A percentile compares a stretch with the other conserved stretches of the same genome.
phyloP scores from a whole-genome alignment of 2,888 invertebrate genomes.

The Copidosoma aretas region DNA sequence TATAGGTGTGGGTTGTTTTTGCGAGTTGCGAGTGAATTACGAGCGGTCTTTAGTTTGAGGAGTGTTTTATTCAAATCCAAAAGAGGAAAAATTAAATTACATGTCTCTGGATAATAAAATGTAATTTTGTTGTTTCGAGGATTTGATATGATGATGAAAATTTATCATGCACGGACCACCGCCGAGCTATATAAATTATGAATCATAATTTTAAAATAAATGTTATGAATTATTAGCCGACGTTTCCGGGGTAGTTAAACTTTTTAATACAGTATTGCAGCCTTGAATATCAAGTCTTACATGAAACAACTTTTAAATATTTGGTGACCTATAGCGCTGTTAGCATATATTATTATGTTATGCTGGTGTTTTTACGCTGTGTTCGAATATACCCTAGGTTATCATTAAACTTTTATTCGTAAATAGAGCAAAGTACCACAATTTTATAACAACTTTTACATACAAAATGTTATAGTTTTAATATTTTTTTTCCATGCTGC shows the following conservation, averaged over 20 bases:
- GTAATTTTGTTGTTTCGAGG: too few species aligned
- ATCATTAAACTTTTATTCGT: conserved; percentile 22
- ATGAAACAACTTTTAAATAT: conserved; percentile 26
- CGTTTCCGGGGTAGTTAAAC: conserved; percentile 13
- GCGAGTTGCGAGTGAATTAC: too few species aligned
- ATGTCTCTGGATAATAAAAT: too few species aligned
- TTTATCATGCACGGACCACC: too few species aligned
- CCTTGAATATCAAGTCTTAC: conserved; percentile 14
- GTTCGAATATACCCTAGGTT: background rate
- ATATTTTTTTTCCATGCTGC: too few species aligned
- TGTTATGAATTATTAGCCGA: background rate
- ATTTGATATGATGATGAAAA: too few species aligned
- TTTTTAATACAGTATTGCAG: conserved; percentile 25
- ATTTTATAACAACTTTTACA: conserved; percentile 2
- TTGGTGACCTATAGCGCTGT: conserved; percentile 25
- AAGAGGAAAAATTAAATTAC: too few species aligned
- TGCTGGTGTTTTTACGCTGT: background rate
- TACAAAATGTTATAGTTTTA: too few species aligned
- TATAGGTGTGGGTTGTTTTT: too few species aligned
- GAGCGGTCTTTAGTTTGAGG: too few species aligned
- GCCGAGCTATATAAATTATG: conserved; percentile 1
- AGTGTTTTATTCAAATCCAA: too few species aligned
- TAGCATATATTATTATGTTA: conserved; percentile 18
- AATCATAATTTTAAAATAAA: background rate
- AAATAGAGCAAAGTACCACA: conserved; percentile 16